Evolutionary conservation across 2,113 vertebrate species (phyloP), one percentile per base, ranked within the genome.

Genomic region (Eira barbara): DNA sequence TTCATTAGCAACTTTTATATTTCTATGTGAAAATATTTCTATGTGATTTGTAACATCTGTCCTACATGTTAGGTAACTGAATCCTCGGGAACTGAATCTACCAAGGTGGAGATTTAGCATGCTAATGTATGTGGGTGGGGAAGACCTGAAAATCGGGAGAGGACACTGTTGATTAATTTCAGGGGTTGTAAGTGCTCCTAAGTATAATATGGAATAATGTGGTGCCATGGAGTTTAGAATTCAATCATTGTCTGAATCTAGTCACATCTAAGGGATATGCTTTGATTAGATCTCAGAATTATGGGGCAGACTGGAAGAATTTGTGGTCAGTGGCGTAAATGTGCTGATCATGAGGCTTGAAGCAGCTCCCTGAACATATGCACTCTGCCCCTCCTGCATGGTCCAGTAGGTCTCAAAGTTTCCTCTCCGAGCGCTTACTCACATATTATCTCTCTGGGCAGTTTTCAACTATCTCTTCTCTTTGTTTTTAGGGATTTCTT

Each of bases 311-410:
- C 81, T 95, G 85, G 10, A 89, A 93, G 97, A 78, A 82, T 80
- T 74, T 91, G 89, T 85, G 94, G 95, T 55, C 89, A 80, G 71
- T 95, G 89, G 79, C 81, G 55, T 7, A 29, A 97, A 95, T 23
- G 57, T n/a, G 49, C 42, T 96, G 97, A 90, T 94, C 69, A 63
- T 13, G 29, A 98, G 95, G 86, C 89, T 57, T 39, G 31, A 45
- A 17, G 93, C 93, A 80, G 91, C 86, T 97, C 97, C 95, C 59
- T 93, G 95, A 88, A 92, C 71, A 14, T 69, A 92, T 86, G 96
- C 91, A 87, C 97, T 49, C 49, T 29, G 63, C 27, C 82, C 57
- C 91, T 97, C 96, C 89, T 95, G 96, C 96, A 78, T 45, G 57
- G 57, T 90, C 93, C 83, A 31, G 4, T 81, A 92, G 92, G 61